Conservation (phyloP, 92 coral and sea anemone species). For the Zoanthus sociatus region DNA sequence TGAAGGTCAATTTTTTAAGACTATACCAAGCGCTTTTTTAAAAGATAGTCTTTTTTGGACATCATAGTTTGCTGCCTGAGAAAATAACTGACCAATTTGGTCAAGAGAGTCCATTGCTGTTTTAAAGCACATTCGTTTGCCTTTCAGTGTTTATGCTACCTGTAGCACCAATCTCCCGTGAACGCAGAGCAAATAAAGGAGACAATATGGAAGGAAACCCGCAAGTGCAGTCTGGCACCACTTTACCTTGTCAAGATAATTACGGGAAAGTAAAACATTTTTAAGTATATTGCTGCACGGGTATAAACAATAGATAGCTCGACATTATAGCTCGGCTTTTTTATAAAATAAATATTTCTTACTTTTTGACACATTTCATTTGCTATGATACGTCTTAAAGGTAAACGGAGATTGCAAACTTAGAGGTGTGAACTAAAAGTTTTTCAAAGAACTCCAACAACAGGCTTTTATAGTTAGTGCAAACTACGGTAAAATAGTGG, state of each 20-base stretch:
- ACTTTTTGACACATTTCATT: too few relatives aligned
- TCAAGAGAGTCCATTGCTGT: neutral
- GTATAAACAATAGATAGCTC: too few relatives aligned
- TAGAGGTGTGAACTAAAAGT: too few relatives aligned
- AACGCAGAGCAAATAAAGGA: neutral
- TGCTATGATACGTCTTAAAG: too few relatives aligned
- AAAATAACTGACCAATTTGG: neutral
- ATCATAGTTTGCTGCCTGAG: neutral
- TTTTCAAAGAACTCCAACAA: too few relatives aligned
- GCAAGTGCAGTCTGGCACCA: constrained; percentile 34
- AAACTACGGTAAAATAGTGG: too few relatives aligned
- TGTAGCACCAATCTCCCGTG: neutral
- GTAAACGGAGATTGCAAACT: too few relatives aligned
- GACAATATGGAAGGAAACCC: constrained; percentile 30
- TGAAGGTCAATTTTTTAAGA: too few relatives aligned
- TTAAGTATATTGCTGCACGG: neutral
- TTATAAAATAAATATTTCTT: too few relatives aligned
- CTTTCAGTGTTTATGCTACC: constrained; percentile 32
- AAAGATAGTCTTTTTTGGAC: neutral
- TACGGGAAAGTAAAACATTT: constrained; percentile 20
- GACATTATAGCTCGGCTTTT: too few relatives aligned
- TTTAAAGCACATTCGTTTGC: neutral
- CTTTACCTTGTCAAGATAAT: constrained; percentile 37
- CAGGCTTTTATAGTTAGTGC: too few relatives aligned
- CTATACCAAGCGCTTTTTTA: too few relatives aligned